Conservation (phyloP, 2,113 vertebrate genomes). For the Panurus biarmicus region DNA sequence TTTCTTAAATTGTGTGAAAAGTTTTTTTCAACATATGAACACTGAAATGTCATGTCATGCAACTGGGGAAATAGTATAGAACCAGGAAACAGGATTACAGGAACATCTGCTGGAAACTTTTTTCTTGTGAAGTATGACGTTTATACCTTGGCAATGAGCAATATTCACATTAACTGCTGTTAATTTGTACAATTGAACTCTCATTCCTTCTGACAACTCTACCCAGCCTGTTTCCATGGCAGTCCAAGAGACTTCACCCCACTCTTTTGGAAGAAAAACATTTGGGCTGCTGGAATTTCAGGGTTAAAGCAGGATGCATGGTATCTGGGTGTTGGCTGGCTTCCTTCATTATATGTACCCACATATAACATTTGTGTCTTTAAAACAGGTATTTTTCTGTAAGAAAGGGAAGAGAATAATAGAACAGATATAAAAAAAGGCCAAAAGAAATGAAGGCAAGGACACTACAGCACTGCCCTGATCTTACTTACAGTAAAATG, state of each 20-base stretch:
- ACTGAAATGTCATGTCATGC: neutral
- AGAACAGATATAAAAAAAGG: neutral
- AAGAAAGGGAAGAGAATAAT: neutral
- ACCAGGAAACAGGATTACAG: constrained; percentile 8
- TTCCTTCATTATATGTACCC: neutral
- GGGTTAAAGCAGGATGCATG: neutral
- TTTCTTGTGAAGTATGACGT: neutral
- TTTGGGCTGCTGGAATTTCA: neutral
- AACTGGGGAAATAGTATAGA: neutral
- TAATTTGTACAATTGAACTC: neutral
- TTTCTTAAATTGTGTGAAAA: neutral
- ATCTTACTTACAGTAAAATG: neutral
- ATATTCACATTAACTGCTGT: neutral
- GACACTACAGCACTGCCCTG: neutral
- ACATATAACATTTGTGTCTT: neutral
- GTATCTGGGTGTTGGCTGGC: neutral
- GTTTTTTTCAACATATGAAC: neutral
- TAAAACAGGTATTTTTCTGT: neutral
- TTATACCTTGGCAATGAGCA: neutral
- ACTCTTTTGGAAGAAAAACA: neutral
- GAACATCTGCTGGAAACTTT: neutral
- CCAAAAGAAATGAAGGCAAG: neutral
- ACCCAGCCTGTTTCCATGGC: neutral
- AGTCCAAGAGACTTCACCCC: neutral
- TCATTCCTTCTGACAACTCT: neutral